Base-by-base conservation (phyloP, 2,888 invertebrate species). In the Pachliopta kotzebuea region DNA sequence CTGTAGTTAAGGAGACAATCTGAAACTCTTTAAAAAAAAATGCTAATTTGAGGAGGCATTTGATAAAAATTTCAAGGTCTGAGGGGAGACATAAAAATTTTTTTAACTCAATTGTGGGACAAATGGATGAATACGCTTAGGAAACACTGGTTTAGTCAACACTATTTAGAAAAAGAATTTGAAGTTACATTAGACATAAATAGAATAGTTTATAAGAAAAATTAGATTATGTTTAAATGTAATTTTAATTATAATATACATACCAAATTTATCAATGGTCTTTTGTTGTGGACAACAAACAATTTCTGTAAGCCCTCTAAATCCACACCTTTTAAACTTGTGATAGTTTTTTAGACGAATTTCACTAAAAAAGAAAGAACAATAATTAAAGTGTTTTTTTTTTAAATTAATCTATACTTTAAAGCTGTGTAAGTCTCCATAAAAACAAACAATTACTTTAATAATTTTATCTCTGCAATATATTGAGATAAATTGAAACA, bases 201-300 rank as follows among this genome's bases (percentile, higher is more conserved):
- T 14, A n/a, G n/a, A n/a, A 37, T 14, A 8, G 37, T 37, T 14
- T 14, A 37, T 45, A n/a, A 4, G 7, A 45, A 45, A n/a, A 4
- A n/a, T 45, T 18, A 4, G 6, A 45, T 8, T 45, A 18, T 4
- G n/a, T n/a, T 7, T 6, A 45, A 45, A n/a, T 45, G 45, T 45
- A 11, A n/a, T 0, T 1, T 45, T 14, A 45, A 4, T 55, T 50
- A 60, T 55, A n/a, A 42, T 49, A 18, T 50, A 53, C 59, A 56
- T 70, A 72, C 73, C 72, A 68, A 63, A 71, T 68, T 68, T 71
- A 42, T 68, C 57, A 4, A 20, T n/a, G 14, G 65, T 26, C n/a
- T 53, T 63, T 50, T 26, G n/a, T 45, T 26, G 20, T 58, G 92
- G 90, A 71, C 93, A 93, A 71, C 93, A 93, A n/a, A 93, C 88